Percentiles rank a stretch among this genome's conserved stretches.
These are phyloP conservation scores for Lasioglossum morio DNA, from an alignment of 2,888 invertebrate species.

Conservation along the genomic window DNA sequence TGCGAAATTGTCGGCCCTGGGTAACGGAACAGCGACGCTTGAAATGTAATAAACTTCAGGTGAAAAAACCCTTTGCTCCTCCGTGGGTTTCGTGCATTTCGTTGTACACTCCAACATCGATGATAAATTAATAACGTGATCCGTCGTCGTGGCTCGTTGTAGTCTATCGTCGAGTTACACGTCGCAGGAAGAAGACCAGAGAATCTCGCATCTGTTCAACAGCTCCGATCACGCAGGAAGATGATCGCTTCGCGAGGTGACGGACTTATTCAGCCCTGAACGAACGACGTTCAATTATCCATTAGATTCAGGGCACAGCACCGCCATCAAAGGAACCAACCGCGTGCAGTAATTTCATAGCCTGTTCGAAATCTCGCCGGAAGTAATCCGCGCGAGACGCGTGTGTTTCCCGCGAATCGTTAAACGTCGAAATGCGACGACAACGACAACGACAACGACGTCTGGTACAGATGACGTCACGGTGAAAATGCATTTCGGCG, in stretches of 20 bases:
- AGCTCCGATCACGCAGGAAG: neutral
- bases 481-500: conserved; percentile 53
- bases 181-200: neutral
- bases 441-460: conserved; percentile 20
- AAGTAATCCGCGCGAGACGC: conserved; percentile 37
- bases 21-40: too few species aligned
- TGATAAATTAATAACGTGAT: too few species aligned
- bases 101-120: too few species aligned
- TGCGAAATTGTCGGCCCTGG: too few species aligned
- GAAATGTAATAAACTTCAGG: too few species aligned
- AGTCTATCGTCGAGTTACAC: too few species aligned
- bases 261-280: neutral
- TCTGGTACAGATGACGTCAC: conserved; percentile 34
- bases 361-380: neutral
- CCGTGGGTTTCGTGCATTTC: too few species aligned
- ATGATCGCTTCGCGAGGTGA: neutral
- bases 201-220: neutral
- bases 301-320: neutral
- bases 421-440: conserved; percentile 41
- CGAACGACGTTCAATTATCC: conserved; percentile 1
- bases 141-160: too few species aligned
- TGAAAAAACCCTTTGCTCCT: too few species aligned
- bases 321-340: neutral
- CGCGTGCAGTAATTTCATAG: neutral
- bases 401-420: conserved; percentile 28